These are phyloP conservation scores for Esox lucius DNA, from an alignment of 2,797 vertebrate genomes.

Conservation along the genomic window DNA sequence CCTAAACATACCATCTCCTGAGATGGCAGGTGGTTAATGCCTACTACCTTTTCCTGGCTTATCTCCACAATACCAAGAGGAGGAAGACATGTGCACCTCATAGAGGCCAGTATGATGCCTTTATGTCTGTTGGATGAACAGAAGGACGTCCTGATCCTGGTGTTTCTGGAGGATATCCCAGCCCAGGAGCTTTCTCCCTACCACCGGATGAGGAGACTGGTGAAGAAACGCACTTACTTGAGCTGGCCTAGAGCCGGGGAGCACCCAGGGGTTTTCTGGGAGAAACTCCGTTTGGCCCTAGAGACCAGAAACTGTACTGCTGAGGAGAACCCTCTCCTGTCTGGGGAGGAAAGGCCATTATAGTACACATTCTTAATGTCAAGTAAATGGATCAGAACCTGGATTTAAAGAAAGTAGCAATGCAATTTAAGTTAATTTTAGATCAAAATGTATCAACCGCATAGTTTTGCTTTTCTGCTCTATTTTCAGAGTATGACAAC, in stretches of 20 bases:
- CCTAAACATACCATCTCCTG: conserved; percentile 62
- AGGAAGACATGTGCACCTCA: conserved; percentile 31
- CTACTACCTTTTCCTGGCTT: conserved; percentile 67
- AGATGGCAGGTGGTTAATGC: conserved; percentile 62
- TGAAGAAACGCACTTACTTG: conserved; percentile 72
- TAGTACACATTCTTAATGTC: neutral
- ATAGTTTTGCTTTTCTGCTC: too few relatives aligned
- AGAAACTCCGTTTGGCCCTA: neutral
- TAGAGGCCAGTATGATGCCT: conserved; percentile 66
- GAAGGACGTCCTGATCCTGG: conserved; percentile 73
- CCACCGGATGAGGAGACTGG: conserved; percentile 71
- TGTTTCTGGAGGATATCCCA: conserved; percentile 74
- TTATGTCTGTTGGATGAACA: conserved; percentile 76
- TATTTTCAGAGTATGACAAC: too few relatives aligned
- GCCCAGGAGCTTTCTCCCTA: conserved; percentile 62
- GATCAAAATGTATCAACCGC: too few relatives aligned
- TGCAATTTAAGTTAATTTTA: neutral
- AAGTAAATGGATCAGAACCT: neutral
- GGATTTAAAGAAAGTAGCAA: neutral
- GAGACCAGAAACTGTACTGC: conserved; percentile 11
- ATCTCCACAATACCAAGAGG: conserved; percentile 49
- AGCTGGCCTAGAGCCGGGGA: conserved; percentile 60
- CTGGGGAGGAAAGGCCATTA: neutral
- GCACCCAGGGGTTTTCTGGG: neutral
- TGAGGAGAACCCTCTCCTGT: conserved; percentile 23